Base-by-base conservation (phyloP, 2,797 vertebrate species). In the Microchirus variegatus region DNA sequence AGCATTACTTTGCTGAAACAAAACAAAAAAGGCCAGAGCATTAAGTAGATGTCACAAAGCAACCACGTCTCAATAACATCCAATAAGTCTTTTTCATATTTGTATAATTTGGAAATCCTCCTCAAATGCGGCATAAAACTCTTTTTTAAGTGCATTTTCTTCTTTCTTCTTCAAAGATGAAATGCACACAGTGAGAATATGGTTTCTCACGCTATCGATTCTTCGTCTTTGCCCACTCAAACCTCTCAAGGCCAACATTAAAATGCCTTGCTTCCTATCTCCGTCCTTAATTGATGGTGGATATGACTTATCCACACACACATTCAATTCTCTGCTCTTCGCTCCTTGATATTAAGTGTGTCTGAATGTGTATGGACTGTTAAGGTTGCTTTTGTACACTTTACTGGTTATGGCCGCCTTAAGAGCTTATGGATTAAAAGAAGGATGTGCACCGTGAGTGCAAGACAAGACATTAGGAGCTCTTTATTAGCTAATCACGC, bases 381-480 rank as follows among this genome's bases (percentile, higher is more conserved):
- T 67, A 80, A 78, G 81, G 80, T 82, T 82, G 76, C 85, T 80
- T 89, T 75, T 82, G 67, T 84, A 70, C 67, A 71, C 80, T 92
- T 82, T 92, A 91, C 92, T 92, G 89, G 89, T 88, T 85, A 90
- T 87, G 66, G 82, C 70, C 12, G 80, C 88, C 76, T 85, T 90
- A 89, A 90, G 89, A 91, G 88, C 81, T 86, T 90, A 90, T 90
- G 87, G 85, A 88, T 87, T 88, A 88, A 89, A 86, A 79, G 81
- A 80, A 83, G 82, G 85, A 89, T 86, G 80, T 84, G 70, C 42
- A 51, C 59, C n/a, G 50, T 78, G 78, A 88, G 89, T 87, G 86
- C 88, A 81, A 85, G 81, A 86, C 84, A 76, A 87, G 85, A 75
- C 90, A 91, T 91, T 90, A 90, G 86, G 77, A 82, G 74, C 85